Evolutionary conservation across 2,888 invertebrate genomes (phyloP).

Genomic region (Drosophila kanekoi): DNA sequence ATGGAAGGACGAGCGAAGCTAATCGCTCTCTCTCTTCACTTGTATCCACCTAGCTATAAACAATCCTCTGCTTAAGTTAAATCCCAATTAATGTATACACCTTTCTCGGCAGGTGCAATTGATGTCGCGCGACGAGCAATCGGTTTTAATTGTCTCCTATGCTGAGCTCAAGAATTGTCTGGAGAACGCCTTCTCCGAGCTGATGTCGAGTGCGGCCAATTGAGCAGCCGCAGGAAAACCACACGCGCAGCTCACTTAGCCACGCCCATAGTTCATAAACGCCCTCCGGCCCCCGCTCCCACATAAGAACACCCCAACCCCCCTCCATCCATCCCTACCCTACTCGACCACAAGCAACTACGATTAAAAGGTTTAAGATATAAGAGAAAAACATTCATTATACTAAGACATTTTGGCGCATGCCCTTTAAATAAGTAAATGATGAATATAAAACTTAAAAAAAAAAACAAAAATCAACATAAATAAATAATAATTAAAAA

Average conservation of each 20-base stretch:
- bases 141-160: conserved; percentile 97
- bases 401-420: conserved; percentile 76
- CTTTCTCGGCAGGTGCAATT: conserved; percentile 90
- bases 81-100: not conserved
- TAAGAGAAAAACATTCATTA: conserved; percentile 67
- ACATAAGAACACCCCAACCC: not conserved
- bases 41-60: not conserved
- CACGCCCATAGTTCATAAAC: conserved; percentile 13
- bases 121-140: conserved; percentile 98
- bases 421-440: conserved; percentile 56
- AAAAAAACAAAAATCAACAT: conserved; percentile 31
- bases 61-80: not conserved
- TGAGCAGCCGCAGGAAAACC: conserved; percentile 61
- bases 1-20: too few species aligned
- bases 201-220: conserved; percentile 85
- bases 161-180: conserved; percentile 97
- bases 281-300: not conserved
- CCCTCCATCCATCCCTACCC: conserved; percentile 1
- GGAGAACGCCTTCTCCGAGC: conserved; percentile 95
- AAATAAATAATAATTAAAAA: conserved; percentile 17
- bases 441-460: conserved; percentile 39
- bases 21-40: not conserved
- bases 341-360: conserved; percentile 72
- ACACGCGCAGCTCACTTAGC: conserved; percentile 69
- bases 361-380: conserved; percentile 66